These are phyloP conservation scores for Drepana arcuata DNA, from an alignment of 1,140 invertebrate species.

Conservation along the genomic window DNA sequence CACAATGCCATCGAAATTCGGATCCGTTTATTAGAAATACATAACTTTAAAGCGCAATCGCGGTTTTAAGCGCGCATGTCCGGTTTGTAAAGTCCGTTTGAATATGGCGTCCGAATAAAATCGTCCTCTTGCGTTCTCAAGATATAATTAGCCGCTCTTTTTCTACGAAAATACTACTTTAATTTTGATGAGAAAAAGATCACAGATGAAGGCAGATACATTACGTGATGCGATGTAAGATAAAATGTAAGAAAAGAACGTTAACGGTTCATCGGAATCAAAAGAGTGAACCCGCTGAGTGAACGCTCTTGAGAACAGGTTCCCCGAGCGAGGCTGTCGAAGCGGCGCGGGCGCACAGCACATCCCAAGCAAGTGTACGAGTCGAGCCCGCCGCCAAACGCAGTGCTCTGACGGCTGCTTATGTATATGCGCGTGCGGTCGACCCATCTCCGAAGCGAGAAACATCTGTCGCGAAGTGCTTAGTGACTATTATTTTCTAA, in stretches of 20 bases:
- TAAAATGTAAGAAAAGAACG: slow-evolving; percentile 49
- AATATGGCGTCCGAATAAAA: no score
- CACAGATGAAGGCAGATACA: slow-evolving; percentile 22
- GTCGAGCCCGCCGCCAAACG: slow-evolving; percentile 13
- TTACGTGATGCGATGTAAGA: slow-evolving; percentile 43
- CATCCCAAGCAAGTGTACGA: slow-evolving; percentile 45
- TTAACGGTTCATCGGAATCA: slow-evolving; percentile 70
- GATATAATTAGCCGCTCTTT: no score
- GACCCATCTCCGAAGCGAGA: no score
- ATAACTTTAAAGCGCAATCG: not conserved
- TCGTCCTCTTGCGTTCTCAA: no score
- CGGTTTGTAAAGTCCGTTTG: not conserved
- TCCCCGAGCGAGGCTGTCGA: no score
- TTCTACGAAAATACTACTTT: no score
- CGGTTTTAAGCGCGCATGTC: not conserved
- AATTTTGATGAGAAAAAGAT: no score
- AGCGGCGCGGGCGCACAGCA: slow-evolving; percentile 19
- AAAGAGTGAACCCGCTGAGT: slow-evolving; percentile 45
- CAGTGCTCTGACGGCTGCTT: slow-evolving; percentile 53
- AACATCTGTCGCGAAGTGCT: slow-evolving; percentile 23
- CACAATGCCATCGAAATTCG: not conserved
- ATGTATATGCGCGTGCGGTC: slow-evolving; percentile 39
- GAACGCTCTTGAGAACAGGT: slow-evolving; percentile 54
- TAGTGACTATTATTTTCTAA: slow-evolving; percentile 5
- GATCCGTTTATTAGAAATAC: not conserved